Evolutionary conservation across 1,140 invertebrate genomes (phyloP).

Genomic region (Harlomillsia oculata): DNA sequence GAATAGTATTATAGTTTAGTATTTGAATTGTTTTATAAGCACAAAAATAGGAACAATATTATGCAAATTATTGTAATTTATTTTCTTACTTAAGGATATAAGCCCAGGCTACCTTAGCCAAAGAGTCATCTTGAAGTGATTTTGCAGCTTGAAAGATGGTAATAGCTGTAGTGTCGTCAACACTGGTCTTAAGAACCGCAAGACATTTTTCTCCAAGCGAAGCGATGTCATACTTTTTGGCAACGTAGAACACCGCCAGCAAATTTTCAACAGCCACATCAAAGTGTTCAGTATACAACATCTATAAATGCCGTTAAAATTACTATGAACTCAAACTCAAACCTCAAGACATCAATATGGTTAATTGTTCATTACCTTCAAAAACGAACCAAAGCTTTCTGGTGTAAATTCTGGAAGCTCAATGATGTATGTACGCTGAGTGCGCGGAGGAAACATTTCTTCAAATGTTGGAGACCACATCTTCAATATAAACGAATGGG

Average conservation of each 20-base stretch:
- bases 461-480: constrained; percentile 77
- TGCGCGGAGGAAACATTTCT: constrained; percentile 66
- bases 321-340: no score
- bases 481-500: constrained; percentile 72
- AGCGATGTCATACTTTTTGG: constrained; percentile 10
- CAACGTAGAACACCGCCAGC: constrained; percentile 19
- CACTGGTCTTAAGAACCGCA: constrained; percentile 11
- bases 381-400: constrained; percentile 14
- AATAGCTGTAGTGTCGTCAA: constrained; percentile 19
- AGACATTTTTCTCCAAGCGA: constrained; percentile 16
- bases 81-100: constrained; percentile 15
- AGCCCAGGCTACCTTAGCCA: constrained; percentile 13
- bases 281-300: constrained; percentile 22
- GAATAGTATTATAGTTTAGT: neutral
- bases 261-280: constrained; percentile 21
- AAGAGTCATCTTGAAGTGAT: constrained; percentile 10
- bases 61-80: no score
- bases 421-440: neutral
- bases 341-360: no score
- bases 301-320: no score
- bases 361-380: constrained; percentile 21
- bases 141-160: constrained; percentile 23
- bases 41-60: neutral
- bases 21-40: neutral
- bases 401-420: constrained; percentile 6